Percentiles rank a stretch among this genome's conserved stretches.
Conservation (phyloP, 2,888 invertebrate species). For the Pyrrhosoma nymphula region DNA sequence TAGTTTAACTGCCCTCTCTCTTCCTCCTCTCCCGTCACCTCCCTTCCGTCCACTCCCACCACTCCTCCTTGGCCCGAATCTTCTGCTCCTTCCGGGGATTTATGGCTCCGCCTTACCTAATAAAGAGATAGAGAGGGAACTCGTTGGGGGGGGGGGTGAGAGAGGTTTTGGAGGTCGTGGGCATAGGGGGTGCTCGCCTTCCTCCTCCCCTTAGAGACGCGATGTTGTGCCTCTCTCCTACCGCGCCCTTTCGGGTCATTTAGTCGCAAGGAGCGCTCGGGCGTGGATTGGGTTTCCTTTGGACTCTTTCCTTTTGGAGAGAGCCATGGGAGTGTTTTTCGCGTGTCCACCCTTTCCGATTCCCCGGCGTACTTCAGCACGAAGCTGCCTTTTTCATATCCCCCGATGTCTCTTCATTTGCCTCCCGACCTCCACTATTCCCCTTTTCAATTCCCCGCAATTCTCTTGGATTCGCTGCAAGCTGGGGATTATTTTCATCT, state of each 20-base stretch:
- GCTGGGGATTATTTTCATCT: no score
- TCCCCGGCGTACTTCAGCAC: no score
- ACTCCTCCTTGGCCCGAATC: background rate
- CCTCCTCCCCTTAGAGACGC: no score
- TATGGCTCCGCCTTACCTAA: slow-evolving; percentile 17
- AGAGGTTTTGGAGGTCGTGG: background rate
- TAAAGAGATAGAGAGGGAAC: background rate
- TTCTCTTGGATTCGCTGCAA: no score
- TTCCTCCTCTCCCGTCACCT: background rate
- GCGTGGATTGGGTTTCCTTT: background rate
- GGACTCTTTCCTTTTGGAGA: background rate
- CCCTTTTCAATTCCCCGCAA: no score
- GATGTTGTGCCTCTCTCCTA: background rate
- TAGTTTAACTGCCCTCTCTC: background rate
- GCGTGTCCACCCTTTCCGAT: no score
- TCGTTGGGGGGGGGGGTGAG: background rate
- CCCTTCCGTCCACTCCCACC: background rate
- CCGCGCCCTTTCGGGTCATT: background rate
- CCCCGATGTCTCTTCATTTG: no score
- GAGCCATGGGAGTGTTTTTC: background rate
- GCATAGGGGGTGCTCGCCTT: background rate
- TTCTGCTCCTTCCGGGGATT: background rate
- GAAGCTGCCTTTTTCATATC: no score
- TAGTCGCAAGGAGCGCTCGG: background rate
- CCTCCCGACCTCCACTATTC: no score